Percentiles rank a stretch among this genome's conserved stretches.
These are phyloP conservation scores for Squalus acanthias DNA, from an alignment of 2,797 vertebrate genomes.

Conservation along the genomic window DNA sequence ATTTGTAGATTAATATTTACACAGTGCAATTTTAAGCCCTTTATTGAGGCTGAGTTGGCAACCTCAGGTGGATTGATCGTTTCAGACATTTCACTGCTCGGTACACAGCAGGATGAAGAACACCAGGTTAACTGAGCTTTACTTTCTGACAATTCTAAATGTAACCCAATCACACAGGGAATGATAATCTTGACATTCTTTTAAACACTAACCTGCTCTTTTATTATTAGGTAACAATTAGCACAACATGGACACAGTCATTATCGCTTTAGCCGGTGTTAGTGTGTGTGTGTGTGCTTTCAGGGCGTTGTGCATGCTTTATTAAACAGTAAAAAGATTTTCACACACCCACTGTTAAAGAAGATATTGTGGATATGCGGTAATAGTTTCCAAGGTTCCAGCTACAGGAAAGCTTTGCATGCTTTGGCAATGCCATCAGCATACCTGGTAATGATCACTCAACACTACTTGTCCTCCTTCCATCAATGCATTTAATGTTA, in stretches of 20 bases:
- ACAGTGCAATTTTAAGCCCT: not conserved
- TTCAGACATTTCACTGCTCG: not conserved
- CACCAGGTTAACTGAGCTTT: not conserved
- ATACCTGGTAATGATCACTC: constrained; percentile 53
- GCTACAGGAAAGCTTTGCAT: constrained; percentile 43
- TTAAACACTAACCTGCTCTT: not conserved
- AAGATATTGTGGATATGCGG: constrained; percentile 39
- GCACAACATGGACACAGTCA: not conserved
- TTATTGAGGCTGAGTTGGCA: not conserved
- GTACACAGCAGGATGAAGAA: not conserved
- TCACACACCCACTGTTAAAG: constrained; percentile 41
- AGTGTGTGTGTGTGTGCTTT: constrained; percentile 2
- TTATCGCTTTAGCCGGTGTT: not conserved
- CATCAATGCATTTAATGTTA: constrained; percentile 39
- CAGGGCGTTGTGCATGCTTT: constrained; percentile 23
- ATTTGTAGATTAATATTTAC: not conserved
- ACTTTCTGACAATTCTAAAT: not conserved
- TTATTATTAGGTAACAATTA: constrained; percentile 29
- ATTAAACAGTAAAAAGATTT: constrained; percentile 33
- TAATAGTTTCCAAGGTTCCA: not conserved
- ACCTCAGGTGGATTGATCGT: not conserved
- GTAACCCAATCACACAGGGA: not conserved
- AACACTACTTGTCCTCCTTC: constrained; percentile 42
- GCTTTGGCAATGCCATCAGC: constrained; percentile 44
- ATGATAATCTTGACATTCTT: not conserved